phyloP scores from a whole-genome alignment of 2,113 vertebrate genomes.

The Cnemophilus loriae region DNA sequence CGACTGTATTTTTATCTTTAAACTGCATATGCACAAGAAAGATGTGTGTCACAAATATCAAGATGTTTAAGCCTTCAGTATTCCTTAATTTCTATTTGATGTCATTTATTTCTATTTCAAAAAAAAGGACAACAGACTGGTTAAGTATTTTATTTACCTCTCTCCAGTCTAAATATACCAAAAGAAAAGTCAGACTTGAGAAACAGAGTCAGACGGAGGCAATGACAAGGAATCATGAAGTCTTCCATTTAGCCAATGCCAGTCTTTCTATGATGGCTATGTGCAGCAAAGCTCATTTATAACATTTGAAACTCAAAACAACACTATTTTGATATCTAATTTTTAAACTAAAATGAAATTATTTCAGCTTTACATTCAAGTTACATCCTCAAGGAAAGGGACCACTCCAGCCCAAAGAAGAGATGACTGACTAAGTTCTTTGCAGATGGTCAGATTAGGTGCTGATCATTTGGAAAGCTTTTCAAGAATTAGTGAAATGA shows the following conservation, averaged over 20 bases:
- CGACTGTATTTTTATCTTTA: neutral
- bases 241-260: neutral
- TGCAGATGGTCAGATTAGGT: neutral
- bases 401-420: neutral
- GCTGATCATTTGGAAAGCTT: neutral
- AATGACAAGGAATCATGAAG: neutral
- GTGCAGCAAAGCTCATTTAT: neutral
- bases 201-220: neutral
- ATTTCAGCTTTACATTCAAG: neutral
- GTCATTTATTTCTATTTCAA: neutral
- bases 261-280: neutral
- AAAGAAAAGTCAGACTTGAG: neutral
- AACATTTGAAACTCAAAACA: neutral
- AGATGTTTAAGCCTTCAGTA: neutral
- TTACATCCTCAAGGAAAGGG: neutral
- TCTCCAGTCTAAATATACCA: neutral
- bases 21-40: neutral
- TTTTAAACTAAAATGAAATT: neutral
- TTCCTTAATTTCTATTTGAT: neutral
- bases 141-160: neutral
- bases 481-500: neutral
- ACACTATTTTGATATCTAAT: neutral
- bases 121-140: neutral
- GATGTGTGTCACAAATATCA: neutral
- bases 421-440: neutral